Evolutionary conservation across 2,888 invertebrate species (phyloP).

Genomic region (Lysandra coridon): DNA sequence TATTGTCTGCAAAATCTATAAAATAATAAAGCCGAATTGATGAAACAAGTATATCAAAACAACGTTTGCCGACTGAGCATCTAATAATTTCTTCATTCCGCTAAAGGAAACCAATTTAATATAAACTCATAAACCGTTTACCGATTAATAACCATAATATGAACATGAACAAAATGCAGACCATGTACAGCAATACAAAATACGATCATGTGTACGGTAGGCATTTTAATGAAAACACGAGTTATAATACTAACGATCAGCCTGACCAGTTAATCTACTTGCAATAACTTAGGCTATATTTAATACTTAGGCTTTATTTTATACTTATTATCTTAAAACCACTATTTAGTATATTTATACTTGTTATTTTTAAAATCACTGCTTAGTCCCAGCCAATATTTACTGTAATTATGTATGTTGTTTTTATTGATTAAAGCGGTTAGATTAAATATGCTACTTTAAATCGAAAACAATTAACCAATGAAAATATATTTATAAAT

Average conservation of each 20-base stretch:
- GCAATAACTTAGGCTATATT: constrained; percentile 35
- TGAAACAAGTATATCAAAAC: too few relatives aligned
- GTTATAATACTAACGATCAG: constrained; percentile 59
- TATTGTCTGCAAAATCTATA: too few relatives aligned
- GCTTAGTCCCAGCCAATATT: background rate
- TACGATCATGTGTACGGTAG: constrained; percentile 46
- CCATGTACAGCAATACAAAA: constrained; percentile 1
- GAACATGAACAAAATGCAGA: background rate
- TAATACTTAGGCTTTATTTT: background rate
- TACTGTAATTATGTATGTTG: background rate
- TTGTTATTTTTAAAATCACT: background rate
- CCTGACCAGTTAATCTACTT: constrained; percentile 51
- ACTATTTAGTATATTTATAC: background rate
- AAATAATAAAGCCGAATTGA: too few relatives aligned
- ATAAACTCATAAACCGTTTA: background rate
- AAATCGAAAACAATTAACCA: too few relatives aligned
- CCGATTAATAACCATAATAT: constrained; percentile 20
- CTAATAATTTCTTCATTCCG: background rate
- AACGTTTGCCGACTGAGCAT: background rate
- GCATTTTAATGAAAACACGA: constrained; percentile 71
- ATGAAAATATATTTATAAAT: too few relatives aligned
- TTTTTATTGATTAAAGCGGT: background rate
- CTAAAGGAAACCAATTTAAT: background rate
- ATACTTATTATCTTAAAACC: background rate
- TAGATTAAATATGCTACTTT: background rate